Evolutionary conservation across 2,888 invertebrate species (phyloP), one percentile per base, ranked within the genome.

Genomic region (Drosophila macrospina): DNA sequence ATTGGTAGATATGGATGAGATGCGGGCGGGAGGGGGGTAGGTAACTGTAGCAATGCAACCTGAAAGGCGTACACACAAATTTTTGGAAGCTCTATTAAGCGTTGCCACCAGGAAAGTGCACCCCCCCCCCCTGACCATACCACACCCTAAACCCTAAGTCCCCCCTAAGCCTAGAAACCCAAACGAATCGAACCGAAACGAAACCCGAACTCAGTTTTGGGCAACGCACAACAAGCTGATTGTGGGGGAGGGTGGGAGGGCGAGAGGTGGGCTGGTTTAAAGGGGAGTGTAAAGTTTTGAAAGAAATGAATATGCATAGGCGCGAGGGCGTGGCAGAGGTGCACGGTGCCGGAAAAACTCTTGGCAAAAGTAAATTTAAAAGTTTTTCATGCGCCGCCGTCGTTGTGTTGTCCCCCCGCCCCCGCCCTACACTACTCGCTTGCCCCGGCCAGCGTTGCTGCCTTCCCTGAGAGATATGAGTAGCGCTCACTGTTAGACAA

Each of bases 361-460:
- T 81, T 87, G 74, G 88, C 88, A 87, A 85, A 85, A 85, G 89
- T 85, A 85, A 85, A 85, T 85, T 85, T 85, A 87, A 85, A 85
- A 85, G 82, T 85, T 85, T 85, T 74, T 74, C 64, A 69, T 69
- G 67, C 61, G 77, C 69, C 61, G 60, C 77, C 64, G 69, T 72
- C 71, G 56, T 61, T 66, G 60, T 45, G 30, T 8, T 39, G 13
- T 8, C 30, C 15, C 7, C n/a, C 44, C 36, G 6, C 24, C 8
- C 15, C 30, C 13, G 8, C 8, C 16, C 30, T 8, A 3, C 28
- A 7, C 26, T 7, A 26, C 26, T 4, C n/a, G n/a, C n/a, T 26
- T 26, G 20, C 30, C 11, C 8, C 26, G n/a, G 11, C 7, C 28
- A 6, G n/a, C n/a, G n/a, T n/a, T n/a, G n/a, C n/a, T n/a, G n/a